Percentiles rank a stretch among this genome's conserved stretches.
phyloP scores from a whole-genome alignment of 2,797 vertebrate genomes.

The Myotis myotis region DNA sequence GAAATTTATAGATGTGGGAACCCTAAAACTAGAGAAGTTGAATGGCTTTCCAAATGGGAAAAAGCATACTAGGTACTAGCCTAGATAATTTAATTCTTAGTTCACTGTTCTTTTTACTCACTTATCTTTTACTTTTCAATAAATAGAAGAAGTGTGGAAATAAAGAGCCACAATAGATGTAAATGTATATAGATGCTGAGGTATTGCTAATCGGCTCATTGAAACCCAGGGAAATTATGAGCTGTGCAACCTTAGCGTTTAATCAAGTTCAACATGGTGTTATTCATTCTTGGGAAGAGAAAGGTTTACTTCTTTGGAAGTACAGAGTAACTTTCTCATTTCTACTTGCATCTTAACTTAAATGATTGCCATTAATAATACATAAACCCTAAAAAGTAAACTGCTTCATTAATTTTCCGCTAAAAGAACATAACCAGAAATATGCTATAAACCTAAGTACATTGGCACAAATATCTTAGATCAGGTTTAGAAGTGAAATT shows the following conservation, averaged over 20 bases:
- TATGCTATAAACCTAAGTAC: background rate
- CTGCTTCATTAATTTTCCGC: background rate
- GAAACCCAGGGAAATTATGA: background rate
- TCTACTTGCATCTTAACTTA: constrained; percentile 41
- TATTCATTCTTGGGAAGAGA: constrained; percentile 50
- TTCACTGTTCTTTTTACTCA: constrained; percentile 21
- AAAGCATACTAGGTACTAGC: background rate
- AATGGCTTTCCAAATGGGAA: background rate
- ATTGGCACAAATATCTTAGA: background rate
- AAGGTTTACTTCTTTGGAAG: constrained; percentile 66
- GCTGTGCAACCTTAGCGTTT: background rate
- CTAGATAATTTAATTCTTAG: background rate
- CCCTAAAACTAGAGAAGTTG: background rate
- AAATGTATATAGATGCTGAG: background rate
- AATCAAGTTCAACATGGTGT: background rate
- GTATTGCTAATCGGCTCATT: background rate
- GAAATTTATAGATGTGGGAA: background rate
- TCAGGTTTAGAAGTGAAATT: constrained; percentile 30
- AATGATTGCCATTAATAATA: constrained; percentile 38
- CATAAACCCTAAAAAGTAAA: constrained; percentile 21
- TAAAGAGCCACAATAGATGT: background rate
- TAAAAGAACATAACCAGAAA: constrained; percentile 13
- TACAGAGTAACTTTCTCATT: constrained; percentile 31
- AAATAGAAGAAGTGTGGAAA: constrained; percentile 11
- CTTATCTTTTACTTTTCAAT: background rate